A percentile compares a stretch with the other conserved stretches of the same genome.
Evolutionary conservation across 2,113 vertebrate species (phyloP).

Genomic region (Electrona antarctica): DNA sequence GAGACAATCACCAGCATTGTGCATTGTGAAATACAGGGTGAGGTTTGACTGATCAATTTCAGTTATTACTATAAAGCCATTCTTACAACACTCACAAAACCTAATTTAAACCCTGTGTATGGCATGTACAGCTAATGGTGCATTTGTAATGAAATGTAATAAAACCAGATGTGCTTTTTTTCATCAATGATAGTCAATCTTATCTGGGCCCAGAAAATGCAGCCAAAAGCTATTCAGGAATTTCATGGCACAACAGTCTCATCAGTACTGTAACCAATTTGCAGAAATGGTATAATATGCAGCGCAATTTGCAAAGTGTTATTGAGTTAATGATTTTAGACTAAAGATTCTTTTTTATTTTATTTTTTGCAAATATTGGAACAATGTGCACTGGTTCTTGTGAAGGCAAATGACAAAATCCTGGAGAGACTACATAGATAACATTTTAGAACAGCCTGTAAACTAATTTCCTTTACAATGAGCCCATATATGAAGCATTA

Average conservation of each 20-base stretch:
- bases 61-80: constrained; percentile 36
- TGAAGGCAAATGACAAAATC: neutral
- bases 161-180: constrained; percentile 23
- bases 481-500: constrained; percentile 18
- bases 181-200: neutral
- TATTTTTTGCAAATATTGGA: neutral
- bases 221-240: constrained; percentile 5
- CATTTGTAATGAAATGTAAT: neutral
- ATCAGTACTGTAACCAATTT: constrained; percentile 12
- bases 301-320: neutral
- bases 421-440: too few relatives aligned
- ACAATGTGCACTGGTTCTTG: neutral
- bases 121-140: neutral
- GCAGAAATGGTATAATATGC: too few relatives aligned
- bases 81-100: constrained; percentile 18
- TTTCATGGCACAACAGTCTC: neutral
- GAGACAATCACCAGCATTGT: constrained; percentile 59
- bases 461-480: neutral
- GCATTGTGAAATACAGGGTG: constrained; percentile 14
- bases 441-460: neutral
- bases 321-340: constrained; percentile 12
- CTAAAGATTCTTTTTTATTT: neutral
- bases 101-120: neutral
- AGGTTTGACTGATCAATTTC: neutral
- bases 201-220: constrained; percentile 5